Percentiles rank a stretch among this genome's conserved stretches.
These are phyloP conservation scores for Atta texana DNA, from an alignment of 1,140 invertebrate species.

Conservation along the genomic window DNA sequence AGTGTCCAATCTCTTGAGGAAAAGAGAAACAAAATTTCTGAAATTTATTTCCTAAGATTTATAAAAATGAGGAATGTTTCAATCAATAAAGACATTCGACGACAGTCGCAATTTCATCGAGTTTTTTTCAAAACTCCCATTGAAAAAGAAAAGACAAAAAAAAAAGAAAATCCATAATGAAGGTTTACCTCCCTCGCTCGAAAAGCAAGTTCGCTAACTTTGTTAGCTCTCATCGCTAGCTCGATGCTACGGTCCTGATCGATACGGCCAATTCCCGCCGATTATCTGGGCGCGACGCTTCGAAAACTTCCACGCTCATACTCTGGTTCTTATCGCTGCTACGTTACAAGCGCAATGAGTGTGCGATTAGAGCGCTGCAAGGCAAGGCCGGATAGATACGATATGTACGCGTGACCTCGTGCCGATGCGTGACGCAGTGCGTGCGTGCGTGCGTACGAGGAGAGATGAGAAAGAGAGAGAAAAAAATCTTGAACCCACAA, in stretches of 20 bases:
- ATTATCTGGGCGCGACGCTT: not conserved
- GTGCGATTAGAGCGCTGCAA: not conserved
- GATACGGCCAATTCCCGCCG: not conserved
- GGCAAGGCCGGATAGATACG: slow-evolving; percentile 80
- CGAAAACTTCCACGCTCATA: slow-evolving; percentile 32
- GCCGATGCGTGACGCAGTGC: not conserved
- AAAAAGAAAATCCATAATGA: not conserved
- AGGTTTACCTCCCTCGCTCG: not conserved
- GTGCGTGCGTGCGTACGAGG: slow-evolving; percentile 46
- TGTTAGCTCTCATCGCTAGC: too few species aligned
- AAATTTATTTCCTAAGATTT: not conserved
- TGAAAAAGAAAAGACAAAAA: not conserved
- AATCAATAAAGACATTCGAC: not conserved
- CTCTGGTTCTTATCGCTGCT: not conserved
- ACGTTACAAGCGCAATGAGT: not conserved
- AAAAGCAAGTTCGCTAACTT: not conserved
- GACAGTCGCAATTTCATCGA: not conserved
- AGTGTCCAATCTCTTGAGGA: too few species aligned
- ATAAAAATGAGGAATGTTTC: not conserved
- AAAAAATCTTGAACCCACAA: slow-evolving; percentile 85
- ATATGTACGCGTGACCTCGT: slow-evolving; percentile 62
- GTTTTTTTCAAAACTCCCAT: not conserved
- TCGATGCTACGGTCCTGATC: not conserved
- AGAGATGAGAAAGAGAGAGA: not conserved
- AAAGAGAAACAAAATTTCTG: not conserved